phyloP scores from a whole-genome alignment of 2,113 vertebrate species.

The Globicephala melas region DNA sequence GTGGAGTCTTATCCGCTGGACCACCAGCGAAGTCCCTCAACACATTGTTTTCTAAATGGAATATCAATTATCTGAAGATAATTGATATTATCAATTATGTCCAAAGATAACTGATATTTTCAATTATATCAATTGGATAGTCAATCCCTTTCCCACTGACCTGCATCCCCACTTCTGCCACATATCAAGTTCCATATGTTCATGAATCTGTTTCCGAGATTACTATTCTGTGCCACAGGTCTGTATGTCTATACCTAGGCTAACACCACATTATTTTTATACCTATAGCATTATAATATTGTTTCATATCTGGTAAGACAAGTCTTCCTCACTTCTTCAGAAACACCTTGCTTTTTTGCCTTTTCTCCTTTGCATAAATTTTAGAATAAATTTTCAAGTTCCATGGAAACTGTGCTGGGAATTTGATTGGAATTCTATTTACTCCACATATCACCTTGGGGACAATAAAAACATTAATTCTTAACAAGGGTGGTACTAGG shows the following conservation, averaged over 20 bases:
- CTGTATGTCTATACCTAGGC: not conserved
- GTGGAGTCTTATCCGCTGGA: no score
- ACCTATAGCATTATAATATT: not conserved
- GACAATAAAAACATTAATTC: not conserved
- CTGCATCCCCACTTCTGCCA: not conserved
- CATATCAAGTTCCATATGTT: not conserved
- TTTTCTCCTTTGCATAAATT: not conserved
- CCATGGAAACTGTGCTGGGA: not conserved
- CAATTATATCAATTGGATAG: not conserved
- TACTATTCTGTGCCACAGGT: not conserved
- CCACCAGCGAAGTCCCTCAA: not conserved
- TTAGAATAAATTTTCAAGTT: not conserved
- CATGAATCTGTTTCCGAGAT: not conserved
- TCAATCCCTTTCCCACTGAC: not conserved
- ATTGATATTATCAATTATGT: not conserved
- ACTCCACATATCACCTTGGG: not conserved
- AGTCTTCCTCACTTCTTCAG: not conserved
- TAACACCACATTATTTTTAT: not conserved
- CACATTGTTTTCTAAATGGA: not conserved
- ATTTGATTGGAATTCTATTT: not conserved
- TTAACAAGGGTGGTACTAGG: not conserved
- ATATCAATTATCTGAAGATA: not conserved
- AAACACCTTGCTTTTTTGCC: not conserved
- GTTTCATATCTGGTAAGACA: not conserved
- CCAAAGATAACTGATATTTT: not conserved